Percentiles rank a stretch among this genome's conserved stretches.
phyloP scores from a whole-genome alignment of 2,113 vertebrate species.

The Menura novaehollandiae region DNA sequence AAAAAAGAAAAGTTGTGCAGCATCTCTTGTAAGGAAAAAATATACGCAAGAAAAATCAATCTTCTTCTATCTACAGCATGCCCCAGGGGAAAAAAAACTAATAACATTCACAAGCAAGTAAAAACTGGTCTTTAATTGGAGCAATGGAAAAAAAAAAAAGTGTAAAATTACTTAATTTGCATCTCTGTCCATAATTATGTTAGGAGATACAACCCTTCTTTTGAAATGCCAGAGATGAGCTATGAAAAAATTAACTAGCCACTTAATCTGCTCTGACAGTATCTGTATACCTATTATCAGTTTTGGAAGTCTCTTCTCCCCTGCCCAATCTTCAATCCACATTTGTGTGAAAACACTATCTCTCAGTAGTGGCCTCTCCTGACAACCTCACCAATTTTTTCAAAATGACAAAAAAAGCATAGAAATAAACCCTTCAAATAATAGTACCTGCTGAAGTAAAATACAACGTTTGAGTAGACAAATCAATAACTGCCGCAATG shows the following conservation, averaged over 20 bases:
- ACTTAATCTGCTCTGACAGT: neutral
- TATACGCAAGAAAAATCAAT: neutral
- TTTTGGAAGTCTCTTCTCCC: neutral
- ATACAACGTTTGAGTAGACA: neutral
- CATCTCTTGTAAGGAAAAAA: neutral
- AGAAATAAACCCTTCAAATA: neutral
- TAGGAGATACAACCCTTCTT: neutral
- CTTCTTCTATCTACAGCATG: neutral
- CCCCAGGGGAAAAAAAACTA: neutral
- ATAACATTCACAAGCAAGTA: neutral
- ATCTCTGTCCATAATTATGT: neutral
- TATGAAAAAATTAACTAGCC: neutral
- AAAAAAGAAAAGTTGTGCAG: neutral
- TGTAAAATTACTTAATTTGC: neutral
- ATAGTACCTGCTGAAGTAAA: neutral
- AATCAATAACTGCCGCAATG: neutral
- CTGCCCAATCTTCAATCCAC: neutral
- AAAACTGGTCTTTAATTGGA: neutral
- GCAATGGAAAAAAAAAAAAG: neutral
- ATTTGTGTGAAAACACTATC: neutral
- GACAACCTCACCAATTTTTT: neutral
- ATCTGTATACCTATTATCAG: neutral
- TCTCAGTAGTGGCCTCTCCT: neutral
- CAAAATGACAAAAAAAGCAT: neutral
- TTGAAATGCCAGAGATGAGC: neutral